phyloP scores from a whole-genome alignment of 2,113 vertebrate genomes.

The Chaetorhynchus papuensis region DNA sequence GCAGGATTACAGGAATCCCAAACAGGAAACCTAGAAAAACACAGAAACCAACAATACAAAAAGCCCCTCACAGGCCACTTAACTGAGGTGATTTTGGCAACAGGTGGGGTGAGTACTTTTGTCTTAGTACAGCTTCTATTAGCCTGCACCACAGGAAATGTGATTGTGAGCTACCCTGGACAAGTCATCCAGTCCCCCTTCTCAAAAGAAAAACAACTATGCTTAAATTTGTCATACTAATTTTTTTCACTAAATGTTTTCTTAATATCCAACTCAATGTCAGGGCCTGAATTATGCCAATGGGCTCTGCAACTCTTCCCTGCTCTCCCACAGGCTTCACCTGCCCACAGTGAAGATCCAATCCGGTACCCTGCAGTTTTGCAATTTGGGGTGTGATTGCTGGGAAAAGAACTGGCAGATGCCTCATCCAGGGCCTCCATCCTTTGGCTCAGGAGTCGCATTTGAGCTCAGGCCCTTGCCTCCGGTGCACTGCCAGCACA shows the following conservation, averaged over 20 bases:
- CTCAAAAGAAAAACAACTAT: neutral
- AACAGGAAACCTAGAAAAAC: neutral
- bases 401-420: neutral
- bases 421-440: neutral
- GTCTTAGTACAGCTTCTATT: neutral
- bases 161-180: neutral
- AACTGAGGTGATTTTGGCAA: neutral
- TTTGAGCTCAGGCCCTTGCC: neutral
- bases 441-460: rapidly evolving
- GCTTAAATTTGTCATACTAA: neutral
- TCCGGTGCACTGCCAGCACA: neutral
- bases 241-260: neutral
- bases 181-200: neutral
- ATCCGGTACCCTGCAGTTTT: neutral
- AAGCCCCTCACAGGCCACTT: rapidly evolving
- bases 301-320: neutral
- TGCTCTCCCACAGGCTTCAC: neutral
- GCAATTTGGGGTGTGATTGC: neutral
- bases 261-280: neutral
- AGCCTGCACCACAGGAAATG: neutral
- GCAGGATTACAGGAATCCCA: neutral
- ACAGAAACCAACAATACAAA: neutral
- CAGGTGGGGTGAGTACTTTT: neutral
- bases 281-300: neutral
- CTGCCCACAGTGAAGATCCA: neutral